Evolutionary conservation across 2,113 vertebrate genomes (phyloP), one percentile per base, ranked within the genome.

Genomic region (Bufo gargarizans): DNA sequence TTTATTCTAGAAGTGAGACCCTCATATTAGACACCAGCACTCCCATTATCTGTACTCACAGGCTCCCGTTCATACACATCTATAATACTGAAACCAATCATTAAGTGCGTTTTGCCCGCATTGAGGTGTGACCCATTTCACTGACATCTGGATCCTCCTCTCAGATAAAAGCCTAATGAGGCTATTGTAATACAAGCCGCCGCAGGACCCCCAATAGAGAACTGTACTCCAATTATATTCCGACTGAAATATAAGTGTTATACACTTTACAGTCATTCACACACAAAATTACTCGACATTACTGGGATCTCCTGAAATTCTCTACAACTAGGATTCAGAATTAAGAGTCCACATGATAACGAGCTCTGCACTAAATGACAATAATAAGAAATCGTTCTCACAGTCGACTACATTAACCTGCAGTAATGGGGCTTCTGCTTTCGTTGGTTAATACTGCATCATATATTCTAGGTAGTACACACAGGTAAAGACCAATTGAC

Each of bases 151-250:
- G 59, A 82, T 65, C 45, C 80, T 20, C 16, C 61, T 61, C 13
- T 45, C 19, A 82, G 43, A 82, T 49, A 49, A 82, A 63, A 82
- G 45, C 45, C 14, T 82, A 50, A 82, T 67, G 45, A 82, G n/a
- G 49, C 59, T 5, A 50, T 50, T 12, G 10, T 67, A 65, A 49
- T n/a, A 50, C 17, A 19, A 65, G 17, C 17, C 16, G 43, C 79
- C 49, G 80, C 61, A 49, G 17, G 6, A 16, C 80, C 80, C 45
- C 59, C 80, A 16, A n/a, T n/a, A 63, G 59, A n/a, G 43, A n/a
- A 4, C 59, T 14, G 45, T 63, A n/a, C n/a, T 61, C 33, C 80
- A 67, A 82, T 82, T 82, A 82, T 82, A 20, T n/a, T 11, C 14
- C 16, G n/a, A 65, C 80, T 47, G 56, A 77, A 77, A 77, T 19